Base-by-base conservation (phyloP, 1,140 invertebrate genomes). In the Dermatophagoides farinae region DNA sequence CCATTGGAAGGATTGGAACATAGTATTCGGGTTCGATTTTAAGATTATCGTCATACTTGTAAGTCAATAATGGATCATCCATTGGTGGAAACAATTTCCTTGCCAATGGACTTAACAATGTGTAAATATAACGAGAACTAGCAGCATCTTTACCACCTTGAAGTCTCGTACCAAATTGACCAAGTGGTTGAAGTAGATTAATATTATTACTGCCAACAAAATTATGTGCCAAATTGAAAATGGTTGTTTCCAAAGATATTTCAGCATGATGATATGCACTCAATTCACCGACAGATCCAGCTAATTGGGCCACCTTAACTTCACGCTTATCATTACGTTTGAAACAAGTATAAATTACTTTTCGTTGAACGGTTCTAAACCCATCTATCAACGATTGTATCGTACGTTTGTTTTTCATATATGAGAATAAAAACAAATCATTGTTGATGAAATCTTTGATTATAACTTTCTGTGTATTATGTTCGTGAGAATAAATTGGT, bases 261-360 rank as follows among this genome's bases (percentile, higher is more conserved):
- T 99, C 96, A 71, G 95, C 96, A 70, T 99, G 96, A 78, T 99
- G 96, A 69, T 99, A 99, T 0, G 92, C 90, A 0, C 92, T 96
- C 67, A 86, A 80, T 74, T 98, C 93, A 2, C 89, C 91, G 12
- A 99, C 93, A 0, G 90, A 92, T 68, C 93, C 93, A 61, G 93
- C 90, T 65, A 99, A 73, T 71, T 99, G 95, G 0, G 92, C 93
- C 0, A 99, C 95, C 75, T 99, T 99, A 0, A 98, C 80, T 75
- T 99, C 95, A 9, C 83, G 78, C 68, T 92, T 96, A 67, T 96
- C 86, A 67, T 97, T 97, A 68, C 92, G 79, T 73, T 97, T 97
- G 44, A 99, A 81, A 71, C 92, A 98, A 0, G 92, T 95, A 70
- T 84, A 99, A 52, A 99, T 72, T 1, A 83, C 80, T 73, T 98